Base-by-base conservation (phyloP, 1,140 invertebrate genomes). In the Harlomillsia oculata region DNA sequence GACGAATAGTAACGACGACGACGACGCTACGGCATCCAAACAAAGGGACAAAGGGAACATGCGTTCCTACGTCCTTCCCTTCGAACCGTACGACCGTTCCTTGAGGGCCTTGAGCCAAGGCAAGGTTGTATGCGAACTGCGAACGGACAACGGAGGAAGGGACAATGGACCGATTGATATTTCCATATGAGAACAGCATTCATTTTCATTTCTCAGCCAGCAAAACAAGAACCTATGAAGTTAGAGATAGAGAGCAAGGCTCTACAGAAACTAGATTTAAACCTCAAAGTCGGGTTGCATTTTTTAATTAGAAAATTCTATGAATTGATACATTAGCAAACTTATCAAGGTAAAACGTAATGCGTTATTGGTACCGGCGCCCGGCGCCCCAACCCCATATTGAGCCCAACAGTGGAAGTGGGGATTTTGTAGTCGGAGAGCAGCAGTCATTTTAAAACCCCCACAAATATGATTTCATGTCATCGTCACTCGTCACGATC, bases 391-490 rank as follows among this genome's bases (percentile, higher is more conserved):
- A 94, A 93, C 67, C 87, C 92, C 2, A 65, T 39, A 5, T 53
- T 40, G 3, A 56, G n/a, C n/a, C n/a, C n/a, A n/a, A n/a, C n/a
- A n/a, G 11, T 3, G 26, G 14, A 23, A 20, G 20, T 14, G n/a
- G n/a, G n/a, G n/a, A n/a, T n/a, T n/a, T 85, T 0, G n/a, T 77
- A 90, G 59, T 88, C 94, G 69, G 93, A 89, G 6, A 92, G 93
- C 18, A 78, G 79, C 36, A 76, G 97, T 25, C 82, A 94, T 58
- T 78, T 87, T 32, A 97, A 95, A 67, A 82, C 84, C 2, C 71
- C 97, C 54, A 86, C 93, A 0, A 84, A 90, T 70, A n/a, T n/a
- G n/a, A n/a, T n/a, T n/a, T n/a, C n/a, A n/a, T n/a, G n/a, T n/a
- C n/a, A n/a, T 76, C 92, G 29, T 84, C 83, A 11, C 74, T 92